These are phyloP conservation scores for Semnopithecus entellus DNA, from an alignment of 2,113 vertebrate species.

Conservation along the genomic window DNA sequence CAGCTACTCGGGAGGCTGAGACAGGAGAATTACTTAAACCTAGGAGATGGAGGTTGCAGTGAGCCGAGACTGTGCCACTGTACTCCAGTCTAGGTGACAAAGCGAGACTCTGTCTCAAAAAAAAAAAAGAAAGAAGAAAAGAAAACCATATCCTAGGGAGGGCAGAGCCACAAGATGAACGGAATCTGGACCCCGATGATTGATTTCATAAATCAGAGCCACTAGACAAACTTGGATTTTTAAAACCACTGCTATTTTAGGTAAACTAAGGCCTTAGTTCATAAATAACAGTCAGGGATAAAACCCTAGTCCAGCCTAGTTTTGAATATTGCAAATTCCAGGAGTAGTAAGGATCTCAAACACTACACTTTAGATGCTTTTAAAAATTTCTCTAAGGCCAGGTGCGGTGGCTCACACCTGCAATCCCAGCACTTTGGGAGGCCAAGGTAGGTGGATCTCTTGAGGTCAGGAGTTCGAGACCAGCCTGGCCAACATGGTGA, in stretches of 20 bases:
- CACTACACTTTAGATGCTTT: neutral
- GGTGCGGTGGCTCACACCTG: too few species aligned
- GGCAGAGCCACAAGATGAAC: neutral
- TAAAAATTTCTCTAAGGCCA: neutral
- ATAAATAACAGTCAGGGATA: neutral
- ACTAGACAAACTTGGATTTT: neutral
- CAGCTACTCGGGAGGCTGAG: too few species aligned
- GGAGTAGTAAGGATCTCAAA: neutral
- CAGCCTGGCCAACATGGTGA: too few species aligned
- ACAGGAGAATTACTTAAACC: too few species aligned
- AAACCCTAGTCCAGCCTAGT: neutral
- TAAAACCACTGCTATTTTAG: slow-evolving; percentile 2
- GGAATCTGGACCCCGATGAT: neutral
- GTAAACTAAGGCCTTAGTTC: neutral
- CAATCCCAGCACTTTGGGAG: too few species aligned
- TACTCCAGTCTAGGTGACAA: too few species aligned
- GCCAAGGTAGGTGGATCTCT: too few species aligned
- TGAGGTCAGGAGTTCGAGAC: too few species aligned
- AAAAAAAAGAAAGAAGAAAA: neutral
- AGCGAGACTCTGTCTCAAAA: too few species aligned
- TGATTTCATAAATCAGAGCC: neutral
- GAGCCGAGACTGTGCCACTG: too few species aligned
- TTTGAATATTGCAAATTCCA: neutral
- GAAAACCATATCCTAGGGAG: neutral
- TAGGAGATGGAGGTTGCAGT: too few species aligned